Percentiles rank a stretch among this genome's conserved stretches.
Conservation (phyloP, 2,888 invertebrate species). For the Protonemura montana region DNA sequence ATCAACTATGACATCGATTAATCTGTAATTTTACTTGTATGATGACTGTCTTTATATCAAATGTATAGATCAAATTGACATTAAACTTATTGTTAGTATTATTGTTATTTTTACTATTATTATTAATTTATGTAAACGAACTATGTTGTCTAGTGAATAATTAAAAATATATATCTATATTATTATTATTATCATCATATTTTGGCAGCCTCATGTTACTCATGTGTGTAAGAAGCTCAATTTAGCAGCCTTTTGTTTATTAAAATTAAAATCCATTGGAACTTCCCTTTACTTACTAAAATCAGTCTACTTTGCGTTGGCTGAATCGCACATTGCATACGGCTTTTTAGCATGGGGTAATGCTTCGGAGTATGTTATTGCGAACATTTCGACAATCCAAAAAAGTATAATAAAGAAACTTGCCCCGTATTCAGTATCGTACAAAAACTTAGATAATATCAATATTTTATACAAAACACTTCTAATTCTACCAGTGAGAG, state of each 20-base stretch:
- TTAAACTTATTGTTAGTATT: too few relatives aligned
- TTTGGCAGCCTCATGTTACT: background rate
- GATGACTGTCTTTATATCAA: too few relatives aligned
- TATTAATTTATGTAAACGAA: too few relatives aligned
- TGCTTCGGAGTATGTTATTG: background rate
- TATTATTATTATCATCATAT: too few relatives aligned
- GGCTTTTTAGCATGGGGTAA: background rate
- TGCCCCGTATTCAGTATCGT: background rate
- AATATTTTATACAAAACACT: too few relatives aligned
- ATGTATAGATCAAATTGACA: too few relatives aligned
- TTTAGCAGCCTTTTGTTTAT: background rate
- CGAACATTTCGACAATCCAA: background rate
- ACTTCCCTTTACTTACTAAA: background rate
- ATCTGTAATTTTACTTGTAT: too few relatives aligned
- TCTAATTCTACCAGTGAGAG: too few relatives aligned
- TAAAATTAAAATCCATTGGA: background rate
- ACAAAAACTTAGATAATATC: background rate
- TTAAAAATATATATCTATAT: too few relatives aligned
- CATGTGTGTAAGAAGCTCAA: background rate
- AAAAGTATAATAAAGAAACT: background rate
- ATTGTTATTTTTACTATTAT: too few relatives aligned
- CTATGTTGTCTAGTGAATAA: too few relatives aligned
- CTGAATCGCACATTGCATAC: background rate
- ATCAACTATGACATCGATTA: too few relatives aligned
- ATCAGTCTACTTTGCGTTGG: background rate